Conservation (phyloP, 2,113 vertebrate species). For the Dolichotis patagonum region DNA sequence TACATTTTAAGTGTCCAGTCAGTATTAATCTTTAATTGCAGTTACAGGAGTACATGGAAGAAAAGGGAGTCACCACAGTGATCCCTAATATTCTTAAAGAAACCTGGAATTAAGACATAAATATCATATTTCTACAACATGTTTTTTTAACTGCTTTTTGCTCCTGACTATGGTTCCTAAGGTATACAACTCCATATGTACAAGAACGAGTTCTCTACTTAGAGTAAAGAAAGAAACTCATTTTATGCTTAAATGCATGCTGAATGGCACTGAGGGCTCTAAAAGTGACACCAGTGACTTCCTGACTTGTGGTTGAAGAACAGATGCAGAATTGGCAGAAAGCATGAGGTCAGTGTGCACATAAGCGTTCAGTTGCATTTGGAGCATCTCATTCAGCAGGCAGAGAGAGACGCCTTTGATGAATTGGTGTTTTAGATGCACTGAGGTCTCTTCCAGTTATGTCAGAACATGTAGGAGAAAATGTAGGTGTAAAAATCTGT, state of each 20-base stretch:
- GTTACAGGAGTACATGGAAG: not conserved
- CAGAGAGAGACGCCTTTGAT: not conserved
- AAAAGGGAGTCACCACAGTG: not conserved
- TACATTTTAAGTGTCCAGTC: slow-evolving; percentile 6
- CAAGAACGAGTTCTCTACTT: not conserved
- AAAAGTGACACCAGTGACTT: not conserved
- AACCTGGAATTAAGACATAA: not conserved
- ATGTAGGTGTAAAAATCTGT: not conserved
- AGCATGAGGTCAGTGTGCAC: not conserved
- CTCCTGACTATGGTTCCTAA: not conserved
- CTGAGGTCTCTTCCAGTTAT: not conserved
- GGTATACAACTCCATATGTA: not conserved
- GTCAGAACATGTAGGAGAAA: not conserved
- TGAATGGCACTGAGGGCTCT: not conserved
- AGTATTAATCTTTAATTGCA: not conserved
- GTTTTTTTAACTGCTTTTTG: not conserved
- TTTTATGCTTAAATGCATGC: not conserved
- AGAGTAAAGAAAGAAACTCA: not conserved
- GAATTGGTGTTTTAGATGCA: not conserved
- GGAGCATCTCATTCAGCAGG: not conserved
- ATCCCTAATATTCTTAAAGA: not conserved
- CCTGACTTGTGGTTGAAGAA: not conserved
- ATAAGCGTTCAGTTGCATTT: not conserved
- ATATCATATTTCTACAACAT: not conserved
- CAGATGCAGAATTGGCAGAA: not conserved